Evolutionary conservation across 2,888 invertebrate genomes (phyloP).

Genomic region (Pandemis cinnamomeana): DNA sequence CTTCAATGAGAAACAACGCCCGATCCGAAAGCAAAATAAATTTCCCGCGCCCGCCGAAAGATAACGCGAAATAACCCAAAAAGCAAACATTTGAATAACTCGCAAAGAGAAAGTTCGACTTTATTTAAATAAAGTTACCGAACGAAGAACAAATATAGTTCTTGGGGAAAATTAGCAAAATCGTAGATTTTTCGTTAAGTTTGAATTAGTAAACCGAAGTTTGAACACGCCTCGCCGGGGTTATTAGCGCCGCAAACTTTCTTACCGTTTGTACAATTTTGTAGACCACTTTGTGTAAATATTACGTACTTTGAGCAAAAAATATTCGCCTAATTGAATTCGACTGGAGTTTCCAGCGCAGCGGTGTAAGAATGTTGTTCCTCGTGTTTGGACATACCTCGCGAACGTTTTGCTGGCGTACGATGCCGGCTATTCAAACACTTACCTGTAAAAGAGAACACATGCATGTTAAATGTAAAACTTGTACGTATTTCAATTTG

Average conservation of each 20-base stretch:
- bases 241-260: constrained; percentile 68
- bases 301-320: constrained; percentile 54
- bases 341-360: constrained; percentile 22
- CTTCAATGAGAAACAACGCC: not conserved
- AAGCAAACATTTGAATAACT: constrained; percentile 45
- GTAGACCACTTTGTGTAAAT: constrained; percentile 68
- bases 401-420: constrained; percentile 35
- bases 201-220: constrained; percentile 60
- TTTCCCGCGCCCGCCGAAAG: constrained; percentile 11
- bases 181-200: constrained; percentile 66
- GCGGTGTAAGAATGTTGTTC: not conserved
- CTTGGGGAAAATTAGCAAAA: constrained; percentile 60
- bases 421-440: constrained; percentile 40
- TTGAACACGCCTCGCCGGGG: constrained; percentile 54
- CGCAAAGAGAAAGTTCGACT: constrained; percentile 47
- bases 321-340: constrained; percentile 44
- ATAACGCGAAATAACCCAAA: constrained; percentile 25
- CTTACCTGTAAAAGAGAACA: constrained; percentile 56
- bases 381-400: constrained; percentile 15
- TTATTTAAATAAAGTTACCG: constrained; percentile 44
- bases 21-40: not conserved
- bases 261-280: constrained; percentile 71
- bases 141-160: constrained; percentile 42
- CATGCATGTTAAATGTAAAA: constrained; percentile 26
- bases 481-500: constrained; percentile 1